Evolutionary conservation across 2,888 invertebrate genomes (phyloP), one percentile per base, ranked within the genome.

Genomic region (Drosophila planitibia): DNA sequence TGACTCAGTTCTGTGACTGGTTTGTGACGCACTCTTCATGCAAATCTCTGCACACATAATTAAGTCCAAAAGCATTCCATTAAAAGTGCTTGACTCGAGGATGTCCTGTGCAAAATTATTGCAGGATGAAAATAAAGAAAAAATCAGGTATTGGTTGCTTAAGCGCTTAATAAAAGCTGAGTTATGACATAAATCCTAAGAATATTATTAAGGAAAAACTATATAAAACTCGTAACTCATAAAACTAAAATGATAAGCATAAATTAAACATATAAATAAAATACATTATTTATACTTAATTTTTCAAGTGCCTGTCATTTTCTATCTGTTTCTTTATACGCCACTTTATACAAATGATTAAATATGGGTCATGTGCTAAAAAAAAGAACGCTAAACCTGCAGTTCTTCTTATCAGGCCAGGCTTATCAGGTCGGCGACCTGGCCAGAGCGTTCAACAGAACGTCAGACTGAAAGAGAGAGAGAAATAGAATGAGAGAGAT

Each of bases 351-450:
- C 4, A 3, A 3, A 7, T 37, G 0, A 3, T 12, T 25, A 12
- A 35, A 6, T 35, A 54, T 12, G 39, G 67, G 52, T 69, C 53
- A 60, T 57, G 25, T 4, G 14, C 1, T 39, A 16, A n/a, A 30
- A 22, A 32, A 49, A 51, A 35, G 0, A 72, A 51, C 59, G 35
- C 28, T 41, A 14, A 61, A 55, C 66, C 41, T 76, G 60, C 61
- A 63, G n/a, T 44, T 35, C 6, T 33, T 52, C 52, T 67, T 70
- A 80, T 80, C 79, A 53, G 60, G 55, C 65, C 65, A 6, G 28
- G 5, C 28, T 28, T 28, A 28, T 28, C 28, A 28, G 81, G 64
- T 41, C 6, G 39, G 28, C 77, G 79, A 79, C 79, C 81, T 81
- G 77, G 81, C 59, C 47, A 67, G 63, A 64, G 61, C 66, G 61